Base-by-base conservation (phyloP, 2,797 vertebrate species). In the Chelidonichthys spinosus region DNA sequence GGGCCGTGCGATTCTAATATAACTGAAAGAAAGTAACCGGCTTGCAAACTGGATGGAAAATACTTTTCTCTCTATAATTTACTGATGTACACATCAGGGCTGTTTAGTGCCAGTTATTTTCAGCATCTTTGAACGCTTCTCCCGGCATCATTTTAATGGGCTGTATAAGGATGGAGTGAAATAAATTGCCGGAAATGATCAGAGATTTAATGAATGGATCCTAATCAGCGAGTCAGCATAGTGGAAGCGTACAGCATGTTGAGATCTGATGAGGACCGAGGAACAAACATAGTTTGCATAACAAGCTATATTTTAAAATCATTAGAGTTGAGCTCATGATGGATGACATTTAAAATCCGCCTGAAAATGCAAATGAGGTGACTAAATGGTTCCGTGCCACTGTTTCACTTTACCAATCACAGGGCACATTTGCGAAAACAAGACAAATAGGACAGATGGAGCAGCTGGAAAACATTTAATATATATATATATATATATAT, bases 331-430 rank as follows among this genome's bases (percentile, higher is more conserved):
- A 83, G 84, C 79, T 92, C 86, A 84, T 92, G 90, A 90, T 68
- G 72, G 79, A 69, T 94, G 91, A 91, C 92, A 93, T 93, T 93
- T 91, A 85, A 90, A 92, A 89, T 85, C 72, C 72, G 83, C 62
- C 78, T 73, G 65, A 39, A 89, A 88, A 93, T 92, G 91, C 85
- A 89, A 92, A 93, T 90, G 68, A 89, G 78, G 50, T 25, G 17
- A 72, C 78, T 86, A 79, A 92, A 87, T 89, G 86, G 74, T 84
- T 85, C 76, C 55, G 55, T 49, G 69, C 70, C 67, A 70, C 56
- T 55, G 60, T 81, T 87, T 75, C 82, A 82, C 70, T 76, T 81
- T 68, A 68, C 68, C 78, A 79, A 85, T 87, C 67, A 83, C 52
- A 67, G 63, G 39, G 62, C 52, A 59, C 53, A 74, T 79, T 83